Evolutionary conservation across 2,888 invertebrate genomes (phyloP).

Genomic region (Yponomeuta evonymella): DNA sequence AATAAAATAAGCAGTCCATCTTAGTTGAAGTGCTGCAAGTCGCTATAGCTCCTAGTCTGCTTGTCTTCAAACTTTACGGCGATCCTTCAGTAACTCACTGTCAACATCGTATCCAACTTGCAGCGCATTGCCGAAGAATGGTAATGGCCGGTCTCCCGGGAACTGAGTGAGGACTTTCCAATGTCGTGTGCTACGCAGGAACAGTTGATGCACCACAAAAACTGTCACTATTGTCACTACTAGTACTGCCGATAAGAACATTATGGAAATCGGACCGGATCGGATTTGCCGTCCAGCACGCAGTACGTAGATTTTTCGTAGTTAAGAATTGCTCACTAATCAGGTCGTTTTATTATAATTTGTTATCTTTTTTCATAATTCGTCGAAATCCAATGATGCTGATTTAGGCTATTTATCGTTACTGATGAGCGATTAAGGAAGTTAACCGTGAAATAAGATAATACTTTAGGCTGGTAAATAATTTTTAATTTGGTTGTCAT

Average conservation of each 20-base stretch:
- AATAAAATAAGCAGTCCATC: too few species aligned
- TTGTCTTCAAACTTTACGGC: too few species aligned
- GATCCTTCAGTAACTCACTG: slow-evolving; percentile 29
- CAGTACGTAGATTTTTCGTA: neutral
- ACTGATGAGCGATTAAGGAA: slow-evolving; percentile 1
- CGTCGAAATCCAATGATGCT: neutral
- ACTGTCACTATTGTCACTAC: slow-evolving; percentile 19
- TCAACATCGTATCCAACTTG: slow-evolving; percentile 43
- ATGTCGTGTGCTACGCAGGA: slow-evolving; percentile 18
- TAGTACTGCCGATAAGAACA: neutral
- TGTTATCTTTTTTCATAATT: neutral
- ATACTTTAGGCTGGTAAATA: neutral
- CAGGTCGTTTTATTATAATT: neutral
- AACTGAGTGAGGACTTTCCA: slow-evolving; percentile 35
- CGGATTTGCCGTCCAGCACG: too few species aligned
- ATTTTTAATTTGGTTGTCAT: neutral
- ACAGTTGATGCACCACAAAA: slow-evolving; percentile 24
- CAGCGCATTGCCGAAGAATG: slow-evolving; percentile 46
- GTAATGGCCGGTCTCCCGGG: slow-evolving; percentile 38
- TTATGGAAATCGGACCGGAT: neutral
- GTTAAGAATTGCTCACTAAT: neutral
- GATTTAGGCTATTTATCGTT: neutral
- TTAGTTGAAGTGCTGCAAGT: too few species aligned
- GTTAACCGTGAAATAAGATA: neutral
- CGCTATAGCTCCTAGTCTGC: too few species aligned